Base-by-base conservation (phyloP, 2,797 vertebrate genomes). In the Enteromius treurensis region DNA sequence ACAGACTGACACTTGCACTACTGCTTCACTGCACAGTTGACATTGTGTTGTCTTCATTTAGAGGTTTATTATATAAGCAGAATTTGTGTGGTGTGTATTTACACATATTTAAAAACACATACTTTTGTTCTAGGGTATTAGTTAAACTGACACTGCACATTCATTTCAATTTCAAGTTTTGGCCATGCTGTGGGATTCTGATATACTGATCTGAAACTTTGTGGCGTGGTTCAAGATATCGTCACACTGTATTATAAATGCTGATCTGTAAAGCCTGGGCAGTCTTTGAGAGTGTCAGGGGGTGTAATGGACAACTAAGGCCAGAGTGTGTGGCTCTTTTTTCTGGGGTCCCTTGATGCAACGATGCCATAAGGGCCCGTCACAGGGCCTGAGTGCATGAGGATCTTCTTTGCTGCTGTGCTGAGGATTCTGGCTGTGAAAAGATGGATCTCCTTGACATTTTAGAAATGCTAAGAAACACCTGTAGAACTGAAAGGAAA, bases 401-500 rank as follows among this genome's bases (percentile, higher is more conserved):
- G 64, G 69, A 47, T 85, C 87, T 40, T 85, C 81, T 62, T 77
- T 84, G 76, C 87, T 87, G 88, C 67, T 90, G 77, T 84, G 78
- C 8, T 67, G 87, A 8, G 45, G 79, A 76, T 85, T 83, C 37
- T 86, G 77, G 11, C 67, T 78, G 10, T 91, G 85, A 81, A 40
- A 77, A 13, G 87, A 64, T 7, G 87, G 88, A 3, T 91, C 90
- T 4, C 6, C 51, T 10, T 85, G 87, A 86, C 93, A 95, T 82
- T 89, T 94, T 34, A 95, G 0, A 8, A 95, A 92, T 17, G 91
- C 87, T 58, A 92, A 26, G 40, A 95, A 92, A 87, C 87, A 93
- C 76, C 87, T 90, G 53, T 89, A 92, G 88, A 95, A 93, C 94
- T 93, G 82, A 79, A 76, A 77, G 26, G 53, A 42, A 77, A 10